Conservation (phyloP, 2,888 invertebrate genomes). For the Meiosimyza platycephala region DNA sequence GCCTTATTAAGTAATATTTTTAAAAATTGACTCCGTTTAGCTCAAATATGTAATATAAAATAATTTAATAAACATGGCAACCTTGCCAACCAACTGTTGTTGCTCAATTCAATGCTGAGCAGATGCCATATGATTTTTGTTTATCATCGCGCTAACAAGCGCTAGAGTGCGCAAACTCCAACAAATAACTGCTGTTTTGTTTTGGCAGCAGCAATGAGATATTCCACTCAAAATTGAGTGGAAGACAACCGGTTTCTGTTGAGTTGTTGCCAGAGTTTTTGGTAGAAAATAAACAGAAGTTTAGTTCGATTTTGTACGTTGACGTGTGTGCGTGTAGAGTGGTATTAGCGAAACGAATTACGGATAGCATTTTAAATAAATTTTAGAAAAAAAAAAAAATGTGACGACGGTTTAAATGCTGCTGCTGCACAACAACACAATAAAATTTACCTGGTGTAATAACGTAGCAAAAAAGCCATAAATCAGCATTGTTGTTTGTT, state of each 20-base stretch:
- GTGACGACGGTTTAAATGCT: background rate
- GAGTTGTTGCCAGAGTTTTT: constrained; percentile 12
- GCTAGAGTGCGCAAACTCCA: constrained; percentile 28
- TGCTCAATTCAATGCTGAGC: constrained; percentile 1
- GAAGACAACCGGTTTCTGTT: constrained; percentile 1
- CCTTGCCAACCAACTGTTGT: constrained; percentile 1
- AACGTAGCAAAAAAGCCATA: constrained; percentile 13
- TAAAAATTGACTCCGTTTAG: too few species aligned
- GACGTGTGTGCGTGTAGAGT: constrained; percentile 9
- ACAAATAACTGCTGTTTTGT: background rate
- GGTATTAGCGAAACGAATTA: background rate
- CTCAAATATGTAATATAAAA: too few species aligned
- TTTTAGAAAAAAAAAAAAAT: background rate
- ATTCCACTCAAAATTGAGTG: constrained; percentile 5
- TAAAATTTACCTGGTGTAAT: background rate
- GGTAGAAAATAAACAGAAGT: constrained; percentile 16
- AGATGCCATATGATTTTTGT: constrained; percentile 24
- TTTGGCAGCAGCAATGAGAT: background rate
- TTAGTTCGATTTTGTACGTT: constrained; percentile 33
- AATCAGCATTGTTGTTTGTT: constrained; percentile 15
- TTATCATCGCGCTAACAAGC: constrained; percentile 22
- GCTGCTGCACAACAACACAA: background rate
- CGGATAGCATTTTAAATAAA: background rate
- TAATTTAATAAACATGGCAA: background rate
- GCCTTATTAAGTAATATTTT: too few species aligned